phyloP scores from a whole-genome alignment of 1,140 invertebrate genomes.

The Epicauta chinensis region DNA sequence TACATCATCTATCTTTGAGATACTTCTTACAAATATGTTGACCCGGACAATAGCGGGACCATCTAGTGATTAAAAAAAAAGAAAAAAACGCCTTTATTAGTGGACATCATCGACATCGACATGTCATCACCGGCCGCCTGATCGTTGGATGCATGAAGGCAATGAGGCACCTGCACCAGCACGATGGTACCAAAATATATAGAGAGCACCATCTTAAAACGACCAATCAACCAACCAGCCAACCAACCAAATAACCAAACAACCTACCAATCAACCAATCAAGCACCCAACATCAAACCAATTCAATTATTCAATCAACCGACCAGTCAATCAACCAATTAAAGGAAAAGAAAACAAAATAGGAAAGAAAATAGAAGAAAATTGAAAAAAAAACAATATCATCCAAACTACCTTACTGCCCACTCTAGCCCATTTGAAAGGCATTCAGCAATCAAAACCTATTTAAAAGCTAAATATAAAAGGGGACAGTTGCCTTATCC shows the following conservation, averaged over 20 bases:
- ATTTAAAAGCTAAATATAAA: conserved; percentile 15
- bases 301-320: no score
- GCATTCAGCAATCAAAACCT: conserved; percentile 38
- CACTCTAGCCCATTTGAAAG: conserved; percentile 16
- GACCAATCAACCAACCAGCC: not conserved
- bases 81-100: conserved; percentile 35
- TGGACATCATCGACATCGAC: conserved; percentile 8
- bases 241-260: no score
- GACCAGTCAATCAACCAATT: not conserved
- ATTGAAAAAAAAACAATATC: not conserved
- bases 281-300: no score
- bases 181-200: conserved; percentile 1
- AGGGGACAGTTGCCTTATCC: not conserved
- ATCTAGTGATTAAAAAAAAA: conserved; percentile 55
- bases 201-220: not conserved
- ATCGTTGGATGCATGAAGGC: conserved; percentile 25
- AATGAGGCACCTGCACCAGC: conserved; percentile 39
- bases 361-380: no score
- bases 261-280: no score
- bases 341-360: not conserved
- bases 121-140: conserved; percentile 23
- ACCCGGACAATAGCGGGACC: conserved; percentile 85
- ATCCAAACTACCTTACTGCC: conserved; percentile 17
- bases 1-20: conserved; percentile 98
- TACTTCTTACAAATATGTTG: conserved; percentile 97